Evolutionary conservation across 1,140 invertebrate species (phyloP), one percentile per base, ranked within the genome.

Genomic region (Drosophila varians): DNA sequence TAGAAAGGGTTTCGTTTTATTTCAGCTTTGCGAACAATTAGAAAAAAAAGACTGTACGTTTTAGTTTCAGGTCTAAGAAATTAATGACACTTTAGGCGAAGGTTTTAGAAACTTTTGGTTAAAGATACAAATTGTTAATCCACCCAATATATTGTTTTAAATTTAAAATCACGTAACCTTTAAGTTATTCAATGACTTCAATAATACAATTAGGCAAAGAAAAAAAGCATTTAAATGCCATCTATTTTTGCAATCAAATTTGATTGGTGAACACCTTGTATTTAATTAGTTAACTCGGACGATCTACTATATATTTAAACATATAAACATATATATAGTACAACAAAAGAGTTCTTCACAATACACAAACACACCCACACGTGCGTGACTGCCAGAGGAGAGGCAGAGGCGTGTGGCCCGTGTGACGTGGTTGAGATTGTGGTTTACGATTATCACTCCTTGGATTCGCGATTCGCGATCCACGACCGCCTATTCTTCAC

Each of bases 311-410:
- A 18, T 16, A 53, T 36, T n/a, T n/a, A n/a, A n/a, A n/a, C n/a
- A 18, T 31, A 31, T 31, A 3, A 4, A 31, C 6, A n/a, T 18
- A 40, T 38, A 18, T 11, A 28, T 9, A 52, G 38, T 31, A 60
- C 43, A 25, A 53, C 56, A 53, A 58, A 56, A 66, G 62, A 65
- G 62, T 51, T 66, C 57, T 66, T 57, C 42, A 45, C 36, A 8
- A 34, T 18, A 25, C 14, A 18, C 6, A 25, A 4, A 11, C 21
- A 42, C 2, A 4, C n/a, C 9, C 56, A 65, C 62, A 28, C 34
- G 48, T 65, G 46, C 5, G 21, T 25, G 28, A 16, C 47, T 31
- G 18, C 1, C 9, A 11, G 21, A 1, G 8, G 28, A 1, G 19
- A 9, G 21, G 19, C 7, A 26, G n/a, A 23, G 38, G 4, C 18